Percentiles rank a stretch among this genome's conserved stretches.
Conservation (phyloP, 1,140 invertebrate species). For the Drosophila willistoni region DNA sequence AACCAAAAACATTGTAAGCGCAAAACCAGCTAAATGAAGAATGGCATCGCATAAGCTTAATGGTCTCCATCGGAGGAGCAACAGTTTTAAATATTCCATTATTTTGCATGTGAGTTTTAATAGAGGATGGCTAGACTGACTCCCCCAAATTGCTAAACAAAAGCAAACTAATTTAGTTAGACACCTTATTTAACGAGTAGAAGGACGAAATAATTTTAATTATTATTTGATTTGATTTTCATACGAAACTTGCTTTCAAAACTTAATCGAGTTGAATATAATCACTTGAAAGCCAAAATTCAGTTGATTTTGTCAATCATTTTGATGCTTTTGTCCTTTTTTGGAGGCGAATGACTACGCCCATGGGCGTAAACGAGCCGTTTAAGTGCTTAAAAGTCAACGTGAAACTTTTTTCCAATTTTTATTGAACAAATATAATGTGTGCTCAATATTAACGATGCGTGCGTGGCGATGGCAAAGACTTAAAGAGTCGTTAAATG, state of each 20-base stretch:
- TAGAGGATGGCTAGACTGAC: background rate
- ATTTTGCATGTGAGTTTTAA: background rate
- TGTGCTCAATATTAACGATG: constrained; percentile 47
- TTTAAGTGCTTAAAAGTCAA: constrained; percentile 64
- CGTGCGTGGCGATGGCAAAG: constrained; percentile 33
- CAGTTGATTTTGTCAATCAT: constrained; percentile 7
- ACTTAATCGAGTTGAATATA: background rate
- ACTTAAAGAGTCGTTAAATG: constrained; percentile 58
- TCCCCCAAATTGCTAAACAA: too few relatives aligned
- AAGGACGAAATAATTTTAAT: background rate
- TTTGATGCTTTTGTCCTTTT: constrained; percentile 26
- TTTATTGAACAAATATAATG: constrained; percentile 69
- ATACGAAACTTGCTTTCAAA: too few relatives aligned
- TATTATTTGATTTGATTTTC: background rate
- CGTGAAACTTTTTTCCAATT: constrained; percentile 56
- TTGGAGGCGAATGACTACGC: background rate
- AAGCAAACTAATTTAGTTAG: background rate
- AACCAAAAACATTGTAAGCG: constrained; percentile 23
- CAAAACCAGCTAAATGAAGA: constrained; percentile 48
- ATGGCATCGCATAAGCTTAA: constrained; percentile 50
- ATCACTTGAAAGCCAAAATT: background rate
- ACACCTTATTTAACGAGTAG: background rate
- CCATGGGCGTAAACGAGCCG: constrained; percentile 46
- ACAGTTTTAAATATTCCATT: constrained; percentile 27
- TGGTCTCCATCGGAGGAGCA: constrained; percentile 31